Evolutionary conservation across 2,888 invertebrate genomes (phyloP).

Genomic region (Amphiduros pacificus): DNA sequence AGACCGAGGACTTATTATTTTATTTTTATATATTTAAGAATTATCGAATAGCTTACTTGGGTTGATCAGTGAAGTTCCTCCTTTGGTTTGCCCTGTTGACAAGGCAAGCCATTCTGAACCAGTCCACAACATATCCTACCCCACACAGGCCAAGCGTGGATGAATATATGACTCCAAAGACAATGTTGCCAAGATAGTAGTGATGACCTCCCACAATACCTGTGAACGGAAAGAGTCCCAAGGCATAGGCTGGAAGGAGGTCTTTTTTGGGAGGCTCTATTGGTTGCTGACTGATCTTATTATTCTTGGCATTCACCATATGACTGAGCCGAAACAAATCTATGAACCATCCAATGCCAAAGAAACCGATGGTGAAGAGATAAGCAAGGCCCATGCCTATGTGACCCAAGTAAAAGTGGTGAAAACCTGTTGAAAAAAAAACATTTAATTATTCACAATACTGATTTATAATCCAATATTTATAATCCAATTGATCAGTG

Average conservation of each 20-base stretch:
- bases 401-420: conserved; percentile 3
- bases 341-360: background rate
- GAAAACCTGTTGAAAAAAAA: too few species aligned
- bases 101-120: background rate
- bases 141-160: background rate
- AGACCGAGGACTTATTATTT: too few species aligned
- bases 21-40: too few species aligned
- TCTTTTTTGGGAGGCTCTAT: background rate
- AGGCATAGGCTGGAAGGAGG: background rate
- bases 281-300: background rate
- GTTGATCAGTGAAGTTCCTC: too few species aligned
- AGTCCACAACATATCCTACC: background rate
- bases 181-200: background rate
- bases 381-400: conserved; percentile 1
- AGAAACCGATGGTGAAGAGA: conserved; percentile 3
- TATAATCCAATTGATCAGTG: too few species aligned
- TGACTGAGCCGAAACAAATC: background rate
- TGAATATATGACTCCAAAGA: background rate
- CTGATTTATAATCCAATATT: too few species aligned
- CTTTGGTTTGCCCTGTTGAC: background rate
- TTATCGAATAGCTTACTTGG: too few species aligned
- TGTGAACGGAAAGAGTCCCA: background rate
- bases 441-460: too few species aligned
- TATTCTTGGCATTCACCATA: background rate
- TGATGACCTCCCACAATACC: conserved; percentile 2